Percentiles rank a stretch among this genome's conserved stretches.
Evolutionary conservation across 2,797 vertebrate genomes (phyloP).

Genomic region (Notolepis coatsorum): DNA sequence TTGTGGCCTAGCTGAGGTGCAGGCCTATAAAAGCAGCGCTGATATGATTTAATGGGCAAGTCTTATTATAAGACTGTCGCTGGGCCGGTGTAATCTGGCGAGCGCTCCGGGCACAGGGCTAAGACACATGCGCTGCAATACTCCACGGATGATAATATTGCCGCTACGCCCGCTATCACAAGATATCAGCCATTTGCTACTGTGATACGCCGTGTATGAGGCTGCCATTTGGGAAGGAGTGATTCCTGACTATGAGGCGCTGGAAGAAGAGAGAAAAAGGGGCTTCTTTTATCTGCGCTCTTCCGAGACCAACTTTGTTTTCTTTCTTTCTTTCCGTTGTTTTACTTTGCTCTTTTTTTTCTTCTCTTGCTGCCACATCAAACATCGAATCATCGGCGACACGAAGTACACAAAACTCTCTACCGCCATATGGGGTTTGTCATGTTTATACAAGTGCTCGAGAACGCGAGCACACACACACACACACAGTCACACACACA

Average conservation of each 20-base stretch:
- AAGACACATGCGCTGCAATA: slow-evolving; percentile 75
- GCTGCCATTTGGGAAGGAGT: slow-evolving; percentile 73
- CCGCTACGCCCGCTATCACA: slow-evolving; percentile 78
- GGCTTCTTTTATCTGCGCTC: slow-evolving; percentile 75
- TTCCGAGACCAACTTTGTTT: slow-evolving; percentile 73
- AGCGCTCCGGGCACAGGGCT: slow-evolving; percentile 74
- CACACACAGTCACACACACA: too few relatives aligned
- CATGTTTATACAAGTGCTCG: slow-evolving; percentile 63
- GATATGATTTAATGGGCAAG: slow-evolving; percentile 84
- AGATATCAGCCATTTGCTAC: slow-evolving; percentile 76
- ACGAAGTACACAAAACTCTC: slow-evolving; percentile 39
- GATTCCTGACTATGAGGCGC: slow-evolving; percentile 75
- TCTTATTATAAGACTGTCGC: slow-evolving; percentile 84
- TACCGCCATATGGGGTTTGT: slow-evolving; percentile 52
- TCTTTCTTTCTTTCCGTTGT: slow-evolving; percentile 26
- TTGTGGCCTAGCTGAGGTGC: slow-evolving; percentile 76
- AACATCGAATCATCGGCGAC: slow-evolving; percentile 49
- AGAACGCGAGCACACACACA: slow-evolving; percentile 57
- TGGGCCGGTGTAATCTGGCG: slow-evolving; percentile 79
- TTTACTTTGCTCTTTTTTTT: slow-evolving; percentile 68
- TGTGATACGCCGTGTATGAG: slow-evolving; percentile 61
- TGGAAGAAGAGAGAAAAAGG: slow-evolving; percentile 71
- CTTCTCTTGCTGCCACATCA: slow-evolving; percentile 49
- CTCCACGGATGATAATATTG: slow-evolving; percentile 74
- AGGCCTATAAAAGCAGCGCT: slow-evolving; percentile 83